Conservation (phyloP, 64 coral and sea anemone genomes). For the Trachythela sp. region DNA sequence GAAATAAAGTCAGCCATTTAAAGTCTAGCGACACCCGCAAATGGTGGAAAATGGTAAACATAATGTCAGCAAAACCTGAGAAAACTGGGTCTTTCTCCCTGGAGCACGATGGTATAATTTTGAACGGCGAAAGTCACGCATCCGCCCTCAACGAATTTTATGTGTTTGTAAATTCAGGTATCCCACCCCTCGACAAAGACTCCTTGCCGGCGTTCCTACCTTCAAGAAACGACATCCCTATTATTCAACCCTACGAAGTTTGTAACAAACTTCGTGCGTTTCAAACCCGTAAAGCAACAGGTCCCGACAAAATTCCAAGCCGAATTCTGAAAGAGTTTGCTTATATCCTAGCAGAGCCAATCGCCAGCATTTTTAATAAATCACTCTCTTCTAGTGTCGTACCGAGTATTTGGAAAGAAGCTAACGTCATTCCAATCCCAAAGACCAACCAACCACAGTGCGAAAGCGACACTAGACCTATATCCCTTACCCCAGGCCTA, state of each 20-base stretch:
- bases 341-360: neutral
- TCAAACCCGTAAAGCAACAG: no score
- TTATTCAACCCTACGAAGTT: no score
- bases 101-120: neutral
- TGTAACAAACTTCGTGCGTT: no score
- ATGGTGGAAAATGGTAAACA: no score
- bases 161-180: neutral
- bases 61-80: neutral
- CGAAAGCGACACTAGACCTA: conserved; percentile 11
- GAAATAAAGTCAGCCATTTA: no score
- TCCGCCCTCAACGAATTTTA: conserved; percentile 4
- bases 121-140: neutral
- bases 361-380: conserved; percentile 12
- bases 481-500: conserved; percentile 22
- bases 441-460: neutral
- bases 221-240: no score
- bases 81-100: neutral
- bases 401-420: neutral
- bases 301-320: no score
- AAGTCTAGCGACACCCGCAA: neutral
- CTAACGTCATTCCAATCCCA: conserved; percentile 23
- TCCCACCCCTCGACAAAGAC: neutral
- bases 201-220: neutral
- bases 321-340: no score
- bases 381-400: no score